phyloP scores from a whole-genome alignment of 2,797 vertebrate species.

The Sternarchorhynchus goeldii region DNA sequence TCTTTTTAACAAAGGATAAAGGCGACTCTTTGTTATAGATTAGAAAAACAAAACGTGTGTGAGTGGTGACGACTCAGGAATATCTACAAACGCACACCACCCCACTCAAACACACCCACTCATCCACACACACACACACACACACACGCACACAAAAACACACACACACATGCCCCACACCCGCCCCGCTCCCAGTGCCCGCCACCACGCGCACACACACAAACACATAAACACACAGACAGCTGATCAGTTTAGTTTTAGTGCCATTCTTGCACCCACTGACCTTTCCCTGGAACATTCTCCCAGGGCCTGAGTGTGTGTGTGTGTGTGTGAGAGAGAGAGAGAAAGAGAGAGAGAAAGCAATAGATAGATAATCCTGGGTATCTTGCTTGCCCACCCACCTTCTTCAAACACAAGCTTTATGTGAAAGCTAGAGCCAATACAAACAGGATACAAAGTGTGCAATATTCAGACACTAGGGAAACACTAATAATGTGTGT shows the following conservation, averaged over 20 bases:
- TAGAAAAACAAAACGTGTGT: slow-evolving; percentile 8
- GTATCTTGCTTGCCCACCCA: slow-evolving; percentile 45
- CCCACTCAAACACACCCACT: not conserved
- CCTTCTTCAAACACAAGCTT: slow-evolving; percentile 61
- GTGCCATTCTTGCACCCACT: slow-evolving; percentile 56
- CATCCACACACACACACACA: not conserved
- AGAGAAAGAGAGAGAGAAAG: slow-evolving; percentile 35
- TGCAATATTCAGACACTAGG: slow-evolving; percentile 40
- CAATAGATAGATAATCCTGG: slow-evolving; percentile 17
- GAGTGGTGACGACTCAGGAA: slow-evolving; percentile 42
- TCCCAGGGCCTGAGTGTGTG: slow-evolving; percentile 43
- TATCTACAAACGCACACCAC: slow-evolving; percentile 14
- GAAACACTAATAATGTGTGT: slow-evolving; percentile 24
- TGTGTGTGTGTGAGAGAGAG: slow-evolving; percentile 7
- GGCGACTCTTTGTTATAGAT: not conserved
- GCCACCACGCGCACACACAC: not conserved
- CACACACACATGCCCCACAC: not conserved
- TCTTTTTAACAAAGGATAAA: not conserved
- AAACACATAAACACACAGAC: slow-evolving; percentile 18
- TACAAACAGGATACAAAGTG: slow-evolving; percentile 63
- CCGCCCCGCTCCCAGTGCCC: too few relatives aligned
- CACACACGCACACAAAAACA: slow-evolving; percentile 16
- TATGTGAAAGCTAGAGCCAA: slow-evolving; percentile 64
- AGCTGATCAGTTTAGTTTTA: slow-evolving; percentile 26
- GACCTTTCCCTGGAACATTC: slow-evolving; percentile 62